A percentile compares a stretch with the other conserved stretches of the same genome.
These are phyloP conservation scores for Adelphocoris suturalis DNA, from an alignment of 2,888 invertebrate genomes.

Conservation along the genomic window DNA sequence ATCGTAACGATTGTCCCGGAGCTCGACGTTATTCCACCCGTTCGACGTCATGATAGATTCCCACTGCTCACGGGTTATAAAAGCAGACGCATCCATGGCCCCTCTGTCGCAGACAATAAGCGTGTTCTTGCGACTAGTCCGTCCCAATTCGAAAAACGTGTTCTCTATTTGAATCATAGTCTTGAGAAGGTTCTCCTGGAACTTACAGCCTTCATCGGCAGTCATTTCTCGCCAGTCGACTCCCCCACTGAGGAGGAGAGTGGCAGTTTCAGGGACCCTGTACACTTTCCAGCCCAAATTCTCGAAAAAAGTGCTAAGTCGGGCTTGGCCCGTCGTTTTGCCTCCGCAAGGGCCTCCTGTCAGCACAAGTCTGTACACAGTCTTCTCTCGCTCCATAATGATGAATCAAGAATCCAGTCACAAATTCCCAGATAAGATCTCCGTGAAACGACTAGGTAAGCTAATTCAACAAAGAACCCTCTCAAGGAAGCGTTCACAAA, in stretches of 20 bases:
- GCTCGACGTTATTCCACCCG: slow-evolving; percentile 95
- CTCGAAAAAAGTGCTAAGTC: slow-evolving; percentile 98
- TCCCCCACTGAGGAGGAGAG: slow-evolving; percentile 89
- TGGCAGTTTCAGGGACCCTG: slow-evolving; percentile 99
- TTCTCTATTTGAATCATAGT: slow-evolving; percentile 99
- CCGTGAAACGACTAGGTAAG: not conserved
- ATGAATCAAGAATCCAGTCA: not conserved
- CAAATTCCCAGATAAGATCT: not conserved
- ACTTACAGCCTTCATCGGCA: slow-evolving; percentile 84
- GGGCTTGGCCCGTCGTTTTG: slow-evolving; percentile 97
- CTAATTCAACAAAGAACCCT: not conserved
- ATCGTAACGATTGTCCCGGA: slow-evolving; percentile 96
- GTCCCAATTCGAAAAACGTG: slow-evolving; percentile 92
- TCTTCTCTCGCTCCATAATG: not conserved
- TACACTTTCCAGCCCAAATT: slow-evolving; percentile 98
- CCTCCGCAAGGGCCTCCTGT: slow-evolving; percentile 94
- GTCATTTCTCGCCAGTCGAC: slow-evolving; percentile 59
- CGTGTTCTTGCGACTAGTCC: slow-evolving; percentile 91
- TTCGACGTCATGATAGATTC: slow-evolving; percentile 90
- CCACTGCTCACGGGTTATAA: slow-evolving; percentile 94
- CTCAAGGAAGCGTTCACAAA: not conserved
- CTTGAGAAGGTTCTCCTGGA: slow-evolving; percentile 97
- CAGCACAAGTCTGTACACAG: slow-evolving; percentile 56
- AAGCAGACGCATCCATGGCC: slow-evolving; percentile 98
- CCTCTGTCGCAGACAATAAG: slow-evolving; percentile 99